Evolutionary conservation across 2,888 invertebrate species (phyloP).

Genomic region (Anorthoa munda): DNA sequence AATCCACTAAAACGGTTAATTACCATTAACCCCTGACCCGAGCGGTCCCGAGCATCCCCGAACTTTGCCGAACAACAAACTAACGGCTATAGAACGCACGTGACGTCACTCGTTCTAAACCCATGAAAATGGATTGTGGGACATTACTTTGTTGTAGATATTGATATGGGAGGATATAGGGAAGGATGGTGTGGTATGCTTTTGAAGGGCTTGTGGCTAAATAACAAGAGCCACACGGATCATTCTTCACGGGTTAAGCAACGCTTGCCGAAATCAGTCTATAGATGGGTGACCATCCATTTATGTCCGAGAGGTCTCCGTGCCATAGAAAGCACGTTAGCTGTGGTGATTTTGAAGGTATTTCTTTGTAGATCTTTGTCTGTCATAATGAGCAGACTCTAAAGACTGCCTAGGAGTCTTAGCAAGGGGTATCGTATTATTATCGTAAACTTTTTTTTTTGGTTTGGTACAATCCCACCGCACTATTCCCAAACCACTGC

Average conservation of each 20-base stretch:
- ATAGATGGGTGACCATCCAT: too few species aligned
- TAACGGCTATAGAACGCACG: conserved; percentile 76
- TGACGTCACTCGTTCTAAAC: conserved; percentile 67
- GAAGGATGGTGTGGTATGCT: neutral
- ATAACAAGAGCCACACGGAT: neutral
- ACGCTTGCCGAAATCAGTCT: neutral
- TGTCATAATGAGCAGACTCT: too few species aligned
- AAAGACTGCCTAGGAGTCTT: too few species aligned
- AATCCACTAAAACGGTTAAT: conserved; percentile 73
- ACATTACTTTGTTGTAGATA: conserved; percentile 25
- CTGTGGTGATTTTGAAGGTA: too few species aligned
- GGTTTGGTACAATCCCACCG: too few species aligned
- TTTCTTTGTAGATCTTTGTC: too few species aligned
- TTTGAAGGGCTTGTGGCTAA: neutral
- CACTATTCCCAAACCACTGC: too few species aligned
- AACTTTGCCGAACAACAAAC: conserved; percentile 68
- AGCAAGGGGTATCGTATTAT: too few species aligned
- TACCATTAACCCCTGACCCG: conserved; percentile 75
- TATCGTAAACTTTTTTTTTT: too few species aligned
- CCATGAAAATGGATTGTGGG: conserved; percentile 54
- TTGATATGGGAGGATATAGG: conserved; percentile 7
- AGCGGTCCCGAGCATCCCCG: conserved; percentile 49
- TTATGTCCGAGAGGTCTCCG: too few species aligned
- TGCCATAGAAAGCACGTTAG: too few species aligned
- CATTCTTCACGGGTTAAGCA: neutral